These are phyloP conservation scores for Falcaria lacertinaria DNA, from an alignment of 2,888 invertebrate genomes.

Conservation along the genomic window DNA sequence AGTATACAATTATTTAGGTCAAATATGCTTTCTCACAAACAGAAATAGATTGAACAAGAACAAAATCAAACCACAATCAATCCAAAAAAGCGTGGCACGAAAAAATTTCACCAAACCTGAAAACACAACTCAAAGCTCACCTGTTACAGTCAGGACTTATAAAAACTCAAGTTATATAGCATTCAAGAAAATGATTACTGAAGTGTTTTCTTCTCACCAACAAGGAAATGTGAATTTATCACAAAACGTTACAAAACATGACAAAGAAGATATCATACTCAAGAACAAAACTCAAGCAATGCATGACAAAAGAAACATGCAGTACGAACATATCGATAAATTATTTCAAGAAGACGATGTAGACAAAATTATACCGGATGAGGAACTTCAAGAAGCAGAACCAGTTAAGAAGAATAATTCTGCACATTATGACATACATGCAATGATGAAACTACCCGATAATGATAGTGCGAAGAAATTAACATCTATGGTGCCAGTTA, in stretches of 20 bases:
- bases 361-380: slow-evolving; percentile 13
- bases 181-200: neutral
- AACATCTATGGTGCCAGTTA: slow-evolving; percentile 39
- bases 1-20: slow-evolving; percentile 22
- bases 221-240: neutral
- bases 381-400: slow-evolving; percentile 30
- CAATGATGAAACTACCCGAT: slow-evolving; percentile 3
- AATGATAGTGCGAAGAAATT: slow-evolving; percentile 10
- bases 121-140: neutral
- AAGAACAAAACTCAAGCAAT: neutral
- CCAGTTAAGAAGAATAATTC: slow-evolving; percentile 14
- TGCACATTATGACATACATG: neutral
- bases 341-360: slow-evolving; percentile 1
- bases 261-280: neutral
- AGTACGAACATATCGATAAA: neutral
- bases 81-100: neutral
- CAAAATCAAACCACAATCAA: slow-evolving; percentile 1
- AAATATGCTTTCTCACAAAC: slow-evolving; percentile 11
- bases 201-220: neutral
- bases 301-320: neutral
- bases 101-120: neutral
- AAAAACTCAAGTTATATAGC: neutral
- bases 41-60: slow-evolving; percentile 1
- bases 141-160: neutral
- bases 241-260: neutral